Base-by-base conservation (phyloP, 1,140 invertebrate genomes). In the Drosophila erecta region DNA sequence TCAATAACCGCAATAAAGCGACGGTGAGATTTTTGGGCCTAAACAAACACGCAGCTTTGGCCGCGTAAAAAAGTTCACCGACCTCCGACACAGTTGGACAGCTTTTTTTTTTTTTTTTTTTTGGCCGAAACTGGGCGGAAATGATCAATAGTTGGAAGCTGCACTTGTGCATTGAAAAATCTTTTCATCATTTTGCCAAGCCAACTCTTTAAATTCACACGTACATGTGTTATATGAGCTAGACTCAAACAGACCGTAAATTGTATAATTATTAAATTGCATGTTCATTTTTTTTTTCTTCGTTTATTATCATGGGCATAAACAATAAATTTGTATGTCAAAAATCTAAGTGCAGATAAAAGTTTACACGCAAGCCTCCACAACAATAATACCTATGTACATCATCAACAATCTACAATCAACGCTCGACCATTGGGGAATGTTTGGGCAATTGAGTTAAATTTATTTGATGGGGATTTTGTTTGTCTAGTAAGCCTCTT, bases 211-310 rank as follows among this genome's bases (percentile, higher is more conserved):
- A 33, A 54, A 55, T 33, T 53, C 41, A 51, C 55, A 72, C 66
- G 44, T 60, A 71, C 11, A 17, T 17, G 1, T 14, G 7, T 3
- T 50, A 49, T 17, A 24, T 12, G 24, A 22, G 71, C 46, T 64
- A 35, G 22, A 12, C 69, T 81, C 77, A 86, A 86, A 75, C 81
- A 86, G 81, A 86, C 69, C 81, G 78, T 85, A 86, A 86, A 84
- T 75, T 77, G 74, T 69, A 86, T 86, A 85, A 85, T 85, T 85
- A 77, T 76, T 58, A 81, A 85, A 85, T 86, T 77, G 81, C 81
- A 85, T 86, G 81, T 86, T 70, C 59, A 17, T 17, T 17, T 1
- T 17, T 46, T 70, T 62, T 47, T 66, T 74, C n/a, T n/a, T n/a
- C n/a, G n/a, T 54, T 49, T 57, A 54, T 58, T 66, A 81, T 60